Percentiles rank a stretch among this genome's conserved stretches.
Conservation (phyloP, 2,888 invertebrate genomes). For the Philaethria dido region DNA sequence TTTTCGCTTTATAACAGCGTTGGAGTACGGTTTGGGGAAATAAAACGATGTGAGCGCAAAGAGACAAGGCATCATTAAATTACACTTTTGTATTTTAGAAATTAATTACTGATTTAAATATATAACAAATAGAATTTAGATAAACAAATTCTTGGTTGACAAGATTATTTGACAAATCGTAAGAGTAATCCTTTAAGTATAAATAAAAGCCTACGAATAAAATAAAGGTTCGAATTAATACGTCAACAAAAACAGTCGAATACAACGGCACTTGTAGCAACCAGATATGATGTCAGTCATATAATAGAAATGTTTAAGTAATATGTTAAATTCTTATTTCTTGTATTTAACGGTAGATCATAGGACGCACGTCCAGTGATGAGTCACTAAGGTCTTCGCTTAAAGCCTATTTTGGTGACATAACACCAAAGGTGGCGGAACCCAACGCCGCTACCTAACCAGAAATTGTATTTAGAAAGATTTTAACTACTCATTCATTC, state of each 20-base stretch:
- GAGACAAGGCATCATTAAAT: conserved; percentile 44
- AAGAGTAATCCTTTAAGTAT: neutral
- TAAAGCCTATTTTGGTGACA: too few species aligned
- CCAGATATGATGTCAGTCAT: neutral
- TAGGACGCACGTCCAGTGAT: too few species aligned
- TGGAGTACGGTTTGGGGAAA: conserved; percentile 45
- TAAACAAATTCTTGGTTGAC: too few species aligned
- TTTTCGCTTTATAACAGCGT: conserved; percentile 44
- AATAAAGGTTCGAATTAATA: conserved; percentile 1
- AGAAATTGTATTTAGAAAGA: too few species aligned
- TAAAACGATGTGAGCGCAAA: conserved; percentile 43
- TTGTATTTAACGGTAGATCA: neutral
- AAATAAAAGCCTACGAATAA: neutral
- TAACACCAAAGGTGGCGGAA: too few species aligned
- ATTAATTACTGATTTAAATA: conserved; percentile 38
- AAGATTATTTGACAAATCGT: neutral
- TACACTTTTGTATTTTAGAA: conserved; percentile 37
- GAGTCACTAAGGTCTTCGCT: too few species aligned
- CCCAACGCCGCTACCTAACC: too few species aligned
- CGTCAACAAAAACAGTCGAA: neutral
- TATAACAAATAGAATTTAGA: conserved; percentile 20
- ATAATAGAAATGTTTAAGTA: neutral
- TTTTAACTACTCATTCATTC: too few species aligned
- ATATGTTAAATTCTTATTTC: neutral
- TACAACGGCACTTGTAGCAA: neutral